Base-by-base conservation (phyloP, 2,888 invertebrate species). In the Cynaeus angustus region DNA sequence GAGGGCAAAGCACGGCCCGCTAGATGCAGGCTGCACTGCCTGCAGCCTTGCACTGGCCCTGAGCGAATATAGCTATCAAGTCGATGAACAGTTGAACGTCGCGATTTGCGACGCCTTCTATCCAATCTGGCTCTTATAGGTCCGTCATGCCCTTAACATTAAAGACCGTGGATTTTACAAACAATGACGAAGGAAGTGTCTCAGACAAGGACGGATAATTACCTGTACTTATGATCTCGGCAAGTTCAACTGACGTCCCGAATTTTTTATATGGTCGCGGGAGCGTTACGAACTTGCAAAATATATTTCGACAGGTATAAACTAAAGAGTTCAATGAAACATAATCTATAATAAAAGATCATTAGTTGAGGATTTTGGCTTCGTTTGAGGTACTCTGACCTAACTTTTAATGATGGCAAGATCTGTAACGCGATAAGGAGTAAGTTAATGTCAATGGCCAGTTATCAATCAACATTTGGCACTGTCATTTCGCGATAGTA, bases 1-100 rank as follows among this genome's bases (percentile, higher is more conserved):
- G 64, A 43, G 61, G 70, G 55, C 66, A 66, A 66, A 48, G 66
- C 53, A 65, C 71, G 59, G 41, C 45, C 68, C 68, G 68, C 68
- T 68, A 68, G 64, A 64, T 66, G 66, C 66, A 66, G 59, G 58
- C 68, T 70, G 58, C 59, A 74, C 66, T 56, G 59, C 65, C 68
- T 70, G 58, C 59, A 74, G 71, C 71, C 72, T 74, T 70, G 72
- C 68, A 70, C 53, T 72, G 71, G 70, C 74, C 73, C 70, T 74
- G 73, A 71, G 55, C 62, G 71, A 71, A 68, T 68, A 45, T 50
- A 64, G 56, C 68, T 48, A 59, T 33, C 65, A 53, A 50, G 48
- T 50, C 28, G 48, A 21, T 45, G 62, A 52, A 50, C 16, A 50
- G 46, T 62, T 16, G 62, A 62, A 62, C 62, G 62, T 48, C 61